Evolutionary conservation across 2,888 invertebrate genomes (phyloP).

Genomic region (Eumerus sabulonum): DNA sequence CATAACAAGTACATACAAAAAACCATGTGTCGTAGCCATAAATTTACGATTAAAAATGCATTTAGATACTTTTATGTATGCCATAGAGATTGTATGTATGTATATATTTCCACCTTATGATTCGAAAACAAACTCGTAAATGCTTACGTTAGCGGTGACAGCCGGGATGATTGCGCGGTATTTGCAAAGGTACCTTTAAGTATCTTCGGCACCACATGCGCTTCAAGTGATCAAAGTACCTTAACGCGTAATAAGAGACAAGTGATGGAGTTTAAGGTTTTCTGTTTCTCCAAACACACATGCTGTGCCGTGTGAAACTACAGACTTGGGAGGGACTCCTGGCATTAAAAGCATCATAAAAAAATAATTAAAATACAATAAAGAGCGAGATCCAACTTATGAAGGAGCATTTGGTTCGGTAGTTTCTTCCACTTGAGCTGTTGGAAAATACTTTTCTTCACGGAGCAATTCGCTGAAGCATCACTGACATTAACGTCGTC

Average conservation of each 20-base stretch:
- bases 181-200: slow-evolving; percentile 1
- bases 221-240: slow-evolving; percentile 24
- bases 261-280: slow-evolving; percentile 43
- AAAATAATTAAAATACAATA: slow-evolving; percentile 66
- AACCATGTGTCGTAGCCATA: slow-evolving; percentile 60
- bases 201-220: not conserved
- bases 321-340: slow-evolving; percentile 12
- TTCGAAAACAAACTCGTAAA: slow-evolving; percentile 65
- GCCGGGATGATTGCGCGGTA: slow-evolving; percentile 10
- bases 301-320: slow-evolving; percentile 7
- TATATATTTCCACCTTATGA: slow-evolving; percentile 62
- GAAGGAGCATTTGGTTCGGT: slow-evolving; percentile 8
- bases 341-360: slow-evolving; percentile 38
- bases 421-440: too few species aligned
- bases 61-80: slow-evolving; percentile 63
- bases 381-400: slow-evolving; percentile 52
- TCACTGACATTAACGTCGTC: too few species aligned
- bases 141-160: slow-evolving; percentile 50
- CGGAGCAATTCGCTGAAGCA: too few species aligned
- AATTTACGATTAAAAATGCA: slow-evolving; percentile 70
- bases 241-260: slow-evolving; percentile 50
- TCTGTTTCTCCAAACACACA: slow-evolving; percentile 3
- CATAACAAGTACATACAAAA: slow-evolving; percentile 32
- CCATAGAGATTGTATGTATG: slow-evolving; percentile 32
- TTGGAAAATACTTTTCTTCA: too few species aligned